Base-by-base conservation (phyloP, 2,888 invertebrate genomes). In the Phalera bucephala region DNA sequence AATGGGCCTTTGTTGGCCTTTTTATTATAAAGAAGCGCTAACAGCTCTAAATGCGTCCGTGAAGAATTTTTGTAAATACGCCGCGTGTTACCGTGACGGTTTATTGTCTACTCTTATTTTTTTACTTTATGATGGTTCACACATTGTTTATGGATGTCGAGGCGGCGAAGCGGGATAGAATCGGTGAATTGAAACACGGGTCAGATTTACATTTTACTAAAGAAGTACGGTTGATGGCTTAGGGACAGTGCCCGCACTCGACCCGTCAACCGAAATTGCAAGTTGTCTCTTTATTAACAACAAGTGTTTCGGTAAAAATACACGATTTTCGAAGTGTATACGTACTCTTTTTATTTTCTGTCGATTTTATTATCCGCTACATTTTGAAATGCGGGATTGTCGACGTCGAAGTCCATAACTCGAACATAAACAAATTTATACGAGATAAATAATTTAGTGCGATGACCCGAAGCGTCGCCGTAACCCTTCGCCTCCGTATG, bases 1-100 rank as follows among this genome's bases (percentile, higher is more conserved):
- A 82, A 86, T 81, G 70, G 65, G 59, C 66, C 77, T 86, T 86
- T 86, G 80, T 86, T 79, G 63, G 70, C 60, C 64, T 65, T 77
- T 80, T 82, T 79, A 79, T 79, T 72, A 77, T 79, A 66, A 80
- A 78, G 73, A 72, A 77, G 73, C 68, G 73, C 70, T 78, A 75
- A 79, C 72, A 75, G 59, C 64, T 77, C 74, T 77, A 75, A 81
- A 81, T 75, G 64, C 57, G 70, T 68, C 63, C 61, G 62, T 57
- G 54, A 70, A 72, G 63, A 63, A 50, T 64, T 70, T 60, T 63
- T 63, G 65, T 69, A 59, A 72, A 69, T 69, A 64, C 60, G 40
- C 21, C 60, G 58, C 60, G 56, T 57, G 68, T 56, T 54, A 61
- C 52, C 50, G 50, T 51, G 43, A 57, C 63, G 55, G 69, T 79